Evolutionary conservation across 2,888 invertebrate genomes (phyloP), one percentile per base, ranked within the genome.

Genomic region (Hoplodrina blanda): DNA sequence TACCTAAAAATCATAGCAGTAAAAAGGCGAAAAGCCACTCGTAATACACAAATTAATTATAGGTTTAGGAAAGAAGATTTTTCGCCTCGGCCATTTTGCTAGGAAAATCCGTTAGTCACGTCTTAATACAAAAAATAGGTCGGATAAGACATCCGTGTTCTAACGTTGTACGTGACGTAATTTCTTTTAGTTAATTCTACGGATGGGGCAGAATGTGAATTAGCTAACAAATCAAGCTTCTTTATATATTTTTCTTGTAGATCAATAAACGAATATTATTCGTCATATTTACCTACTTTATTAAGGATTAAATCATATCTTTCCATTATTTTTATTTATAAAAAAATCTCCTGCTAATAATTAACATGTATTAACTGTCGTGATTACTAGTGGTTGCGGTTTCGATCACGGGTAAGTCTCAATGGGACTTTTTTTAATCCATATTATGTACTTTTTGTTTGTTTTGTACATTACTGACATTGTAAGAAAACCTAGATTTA

Each of bases 151-250:
- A 67, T 56, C 73, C 55, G 13, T 53, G 66, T 46, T 60, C 41
- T 46, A 66, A 50, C 44, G 13, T 50, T n/a, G 55, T 53, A 76
- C 78, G 78, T 76, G 76, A 73, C 60, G 62, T 73, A 62, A 78
- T 78, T 67, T 60, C 66, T 78, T 60, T 73, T 55, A 78, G 78
- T 78, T 78, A 73, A 78, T 76, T 73, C 55, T 53, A 56, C 25
- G 20, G 30, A 55, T 25, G 11, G 55, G 8, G 49, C 61, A 10
- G 76, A 76, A 73, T 78, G 55, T 49, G 73, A 78, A 76, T 73
- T 73, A 73, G 67, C 37, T 44, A 15, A 44, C 44, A 60, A 49
- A 69, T 54, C 76, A 30, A 19, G 15, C 11, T 60, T 20, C 20
- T 50, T 73, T 74, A 52, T 74, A 37, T 59, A 37, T 46, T 55